Evolutionary conservation across 2,888 invertebrate genomes (phyloP), one percentile per base, ranked within the genome.

Genomic region (Onthophagus sagittarius): DNA sequence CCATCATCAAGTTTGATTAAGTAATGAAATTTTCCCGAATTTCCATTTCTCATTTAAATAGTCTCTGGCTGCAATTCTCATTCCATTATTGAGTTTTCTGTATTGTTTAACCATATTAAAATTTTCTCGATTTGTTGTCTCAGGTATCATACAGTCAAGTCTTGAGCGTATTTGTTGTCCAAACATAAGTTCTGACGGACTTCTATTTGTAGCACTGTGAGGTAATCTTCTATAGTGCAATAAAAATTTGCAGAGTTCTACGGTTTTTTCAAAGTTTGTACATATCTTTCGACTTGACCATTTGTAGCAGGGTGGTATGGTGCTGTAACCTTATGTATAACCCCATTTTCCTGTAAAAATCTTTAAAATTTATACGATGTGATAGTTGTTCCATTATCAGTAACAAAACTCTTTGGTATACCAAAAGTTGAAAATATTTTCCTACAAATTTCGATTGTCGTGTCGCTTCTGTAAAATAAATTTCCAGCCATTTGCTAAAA

Each of bases 341-440:
- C 31, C 1, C 15, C 23, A 2, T 67, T 70, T 11, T 32, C 14
- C 5, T 39, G 0, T 14, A 39, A 14, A 33, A 70, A 39, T 1
- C 39, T 11, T 53, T 70, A 5, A 11, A 70, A 33, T 53, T 70
- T 15, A 13, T 15, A 33, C 7, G 70, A 70, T 11, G 70, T 70
- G 11, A 70, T 53, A 13, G 5, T 5, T 53, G 39, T 9, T 32
- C 39, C 39, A 13, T 53, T 70, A 15, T 14, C 39, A 23, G 14
- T 64, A 14, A 80, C 78, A 0, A 81, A 67, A 0, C 32, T 65
- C 7, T 74, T 74, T 15, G 80, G 80, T 7, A 81, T 73, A 0
- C 81, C 79, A 77, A 78, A 79, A 62, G 77, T 75, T 62, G 78
- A 73, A 79, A 79, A 79, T 13, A 73, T 70, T 67, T 64, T 33